Evolutionary conservation across 1,140 invertebrate genomes (phyloP), one percentile per base, ranked within the genome.

Genomic region (Meloidogyne hapla): DNA sequence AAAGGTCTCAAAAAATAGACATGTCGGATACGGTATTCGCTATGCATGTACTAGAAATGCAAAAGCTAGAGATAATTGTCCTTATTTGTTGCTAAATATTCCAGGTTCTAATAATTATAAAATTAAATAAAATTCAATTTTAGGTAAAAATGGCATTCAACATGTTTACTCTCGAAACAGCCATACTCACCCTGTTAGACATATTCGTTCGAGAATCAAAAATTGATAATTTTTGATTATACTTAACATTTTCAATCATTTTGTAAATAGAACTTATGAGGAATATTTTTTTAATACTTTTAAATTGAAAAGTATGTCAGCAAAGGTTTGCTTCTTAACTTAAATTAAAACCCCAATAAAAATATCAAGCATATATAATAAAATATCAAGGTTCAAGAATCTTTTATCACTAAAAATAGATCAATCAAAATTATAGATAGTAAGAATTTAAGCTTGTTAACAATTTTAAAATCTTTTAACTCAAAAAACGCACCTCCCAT

Each of bases 21-120:
- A 42, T 56, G 69, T 70, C 25, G 69, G 40, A 9, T 70, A 70
- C 33, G 69, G 69, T 5, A 13, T 63, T 18, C 69, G 69, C 4
- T 70, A 38, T 45, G 69, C 69, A 2, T 70, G 69, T 25, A 70
- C 69, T 21, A 42, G 69, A 26, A 70, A 70, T 21, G 69, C 69
- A 1, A 70, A 70, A 56, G 26, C 12, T 13, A 21, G 40, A 10
- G 69, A 70, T 26, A 70, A 70, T 45, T 70, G 69, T 15, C 69
- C 69, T 56, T 70, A 70, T 56, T 56, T 70, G 69, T 18, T 70
- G 69, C 21, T 70, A 25, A 48, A 56, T 56, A 70, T 33, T 12
- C 26, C 26, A 33, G 25, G 69, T 45, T n/a, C 3, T 15, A 18
- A 33, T 33, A 33, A 33, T 33, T 33, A 33, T 33, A 33, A 33